Base-by-base conservation (phyloP, 37 sponge, comb jelly and placozoan species). In the Spongia lamella region DNA sequence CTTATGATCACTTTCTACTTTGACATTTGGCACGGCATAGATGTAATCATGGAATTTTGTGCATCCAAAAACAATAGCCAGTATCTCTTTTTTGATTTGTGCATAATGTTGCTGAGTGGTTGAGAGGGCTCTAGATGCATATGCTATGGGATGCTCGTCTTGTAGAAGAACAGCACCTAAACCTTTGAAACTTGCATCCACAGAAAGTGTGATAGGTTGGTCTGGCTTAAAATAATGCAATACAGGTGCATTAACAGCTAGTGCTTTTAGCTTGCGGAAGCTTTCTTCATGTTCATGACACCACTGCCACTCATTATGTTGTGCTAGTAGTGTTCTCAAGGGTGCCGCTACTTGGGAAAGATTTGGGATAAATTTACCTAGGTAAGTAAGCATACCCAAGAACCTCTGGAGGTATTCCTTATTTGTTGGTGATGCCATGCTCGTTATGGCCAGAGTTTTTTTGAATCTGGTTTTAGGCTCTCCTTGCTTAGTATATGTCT, bases 1-100 rank as follows among this genome's bases (percentile, higher is more conserved):
- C 21, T 60, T 60, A 27, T 60, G 61, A 27, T 60, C 61, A 17
- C 27, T 60, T 17, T 60, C 61, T 11, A 60, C 15, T 9, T 60
- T 9, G n/a, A 60, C 15, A 60, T 60, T 17, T 17, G 61, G 61
- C 24, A 60, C 27, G n/a, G 27, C 61, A 19, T n/a, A 60, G 19
- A 60, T 19, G 22, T 60, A 60, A 17, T 60, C 61, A 60, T 60
- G 61, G 22, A 60, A 60, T 27, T 60, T 60, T 22, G 61, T 60
- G 9, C 53, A 52, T 17, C 53, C 53, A 52, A 52, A 52, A 17
- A 52, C 53, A 17, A 52, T 52, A 17, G 53, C 53, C 14, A 52
- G 17, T 17, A 52, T 52, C 17, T 52, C 53, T 17, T 52, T 52
- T 52, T 52, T 17, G 17, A 52, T 52, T 52, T 52, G 53, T 52